Evolutionary conservation across 2,113 vertebrate genomes (phyloP).

Genomic region (Bos indicus): DNA sequence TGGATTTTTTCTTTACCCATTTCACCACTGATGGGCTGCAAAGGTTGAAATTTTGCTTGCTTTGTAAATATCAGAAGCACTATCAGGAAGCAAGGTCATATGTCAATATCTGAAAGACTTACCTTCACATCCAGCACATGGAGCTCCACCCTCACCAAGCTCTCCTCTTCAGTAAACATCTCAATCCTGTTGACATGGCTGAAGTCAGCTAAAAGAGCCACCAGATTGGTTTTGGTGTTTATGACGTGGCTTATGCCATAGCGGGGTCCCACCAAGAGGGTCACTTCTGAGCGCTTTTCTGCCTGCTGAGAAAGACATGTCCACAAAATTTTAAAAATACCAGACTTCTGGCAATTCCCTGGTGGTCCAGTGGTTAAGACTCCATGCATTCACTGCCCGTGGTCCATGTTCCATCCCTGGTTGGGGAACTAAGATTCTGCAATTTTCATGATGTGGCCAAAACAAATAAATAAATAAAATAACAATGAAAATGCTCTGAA

Average conservation of each 20-base stretch:
- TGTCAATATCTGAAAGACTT: conserved; percentile 28
- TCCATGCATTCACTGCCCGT: not conserved
- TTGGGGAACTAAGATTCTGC: not conserved
- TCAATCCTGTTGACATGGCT: conserved; percentile 99
- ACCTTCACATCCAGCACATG: conserved; percentile 98
- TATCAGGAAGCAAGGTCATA: not conserved
- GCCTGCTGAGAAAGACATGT: conserved; percentile 86
- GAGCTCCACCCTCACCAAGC: conserved; percentile 91
- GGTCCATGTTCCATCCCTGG: not conserved
- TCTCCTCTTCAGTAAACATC: conserved; percentile 97
- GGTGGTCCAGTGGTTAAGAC: not conserved
- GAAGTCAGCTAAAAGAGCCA: conserved; percentile 97
- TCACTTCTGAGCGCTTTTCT: conserved; percentile 97
- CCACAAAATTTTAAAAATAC: conserved; percentile 36
- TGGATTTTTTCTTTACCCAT: not conserved
- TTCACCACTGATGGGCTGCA: not conserved
- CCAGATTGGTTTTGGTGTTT: conserved; percentile 97
- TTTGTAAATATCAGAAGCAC: not conserved
- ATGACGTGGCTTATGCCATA: conserved; percentile 99
- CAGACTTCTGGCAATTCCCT: not conserved
- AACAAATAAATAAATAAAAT: not conserved
- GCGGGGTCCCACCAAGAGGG: conserved; percentile 93
- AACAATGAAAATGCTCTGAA: conserved; percentile 21
- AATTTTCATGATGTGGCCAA: not conserved
- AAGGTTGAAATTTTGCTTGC: not conserved